phyloP scores from a whole-genome alignment of 2,888 invertebrate species.

The Elaeidobius kamerunicus region DNA sequence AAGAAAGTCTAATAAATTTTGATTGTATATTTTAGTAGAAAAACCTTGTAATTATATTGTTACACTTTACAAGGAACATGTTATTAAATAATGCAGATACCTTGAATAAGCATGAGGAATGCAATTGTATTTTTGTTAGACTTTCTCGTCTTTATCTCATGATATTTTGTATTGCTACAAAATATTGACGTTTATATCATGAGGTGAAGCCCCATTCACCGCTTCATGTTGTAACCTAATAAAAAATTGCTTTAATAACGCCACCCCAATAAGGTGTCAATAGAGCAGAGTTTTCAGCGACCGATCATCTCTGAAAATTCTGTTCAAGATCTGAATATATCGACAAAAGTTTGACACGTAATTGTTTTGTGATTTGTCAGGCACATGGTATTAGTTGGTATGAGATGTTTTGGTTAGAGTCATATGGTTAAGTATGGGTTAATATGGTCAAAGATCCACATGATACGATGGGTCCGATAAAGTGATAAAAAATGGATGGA shows the following conservation, averaged over 20 bases:
- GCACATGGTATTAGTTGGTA: slow-evolving; percentile 49
- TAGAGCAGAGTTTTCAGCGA: no score
- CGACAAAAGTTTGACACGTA: slow-evolving; percentile 38
- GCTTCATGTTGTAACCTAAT: slow-evolving; percentile 2
- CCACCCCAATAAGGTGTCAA: no score
- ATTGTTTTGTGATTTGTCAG: slow-evolving; percentile 53
- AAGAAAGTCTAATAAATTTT: slow-evolving; percentile 12
- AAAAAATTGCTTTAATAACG: slow-evolving; percentile 28
- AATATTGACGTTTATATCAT: neutral
- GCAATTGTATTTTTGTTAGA: slow-evolving; percentile 14
- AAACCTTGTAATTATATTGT: no score
- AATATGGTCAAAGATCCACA: slow-evolving; percentile 21
- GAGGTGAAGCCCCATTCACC: slow-evolving; percentile 1
- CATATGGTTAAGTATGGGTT: slow-evolving; percentile 31
- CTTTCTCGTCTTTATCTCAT: slow-evolving; percentile 14
- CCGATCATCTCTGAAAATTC: no score
- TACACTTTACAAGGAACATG: no score
- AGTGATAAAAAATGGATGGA: slow-evolving; percentile 16
- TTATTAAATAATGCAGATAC: no score
- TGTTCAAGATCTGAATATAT: no score
- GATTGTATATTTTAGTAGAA: neutral
- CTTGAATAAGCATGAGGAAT: no score
- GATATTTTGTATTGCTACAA: neutral
- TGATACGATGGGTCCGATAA: slow-evolving; percentile 21
- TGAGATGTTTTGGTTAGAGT: slow-evolving; percentile 51